These are phyloP conservation scores for Euura saliciscinereae DNA, from an alignment of 1,140 invertebrate genomes.

Conservation along the genomic window DNA sequence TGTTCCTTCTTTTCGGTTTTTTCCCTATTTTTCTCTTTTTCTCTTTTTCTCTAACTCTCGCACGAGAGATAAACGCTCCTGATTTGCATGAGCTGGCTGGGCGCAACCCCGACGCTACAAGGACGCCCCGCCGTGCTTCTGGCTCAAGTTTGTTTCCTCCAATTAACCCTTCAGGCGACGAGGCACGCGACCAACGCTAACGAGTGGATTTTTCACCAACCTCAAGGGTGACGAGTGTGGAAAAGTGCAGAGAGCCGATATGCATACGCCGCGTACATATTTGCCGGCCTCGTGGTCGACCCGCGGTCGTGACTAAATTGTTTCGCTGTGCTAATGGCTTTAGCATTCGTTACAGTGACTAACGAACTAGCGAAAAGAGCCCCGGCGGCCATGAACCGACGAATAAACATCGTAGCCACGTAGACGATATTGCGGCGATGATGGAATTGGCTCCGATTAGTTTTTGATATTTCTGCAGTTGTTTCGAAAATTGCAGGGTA, in stretches of 20 bases:
- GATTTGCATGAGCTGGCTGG: constrained; percentile 43
- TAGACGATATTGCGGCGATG: too few species aligned
- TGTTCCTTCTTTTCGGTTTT: neutral
- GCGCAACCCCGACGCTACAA: constrained; percentile 9
- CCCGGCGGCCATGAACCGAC: neutral
- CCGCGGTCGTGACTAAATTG: neutral
- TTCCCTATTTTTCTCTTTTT: constrained; percentile 27
- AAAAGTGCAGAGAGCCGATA: neutral
- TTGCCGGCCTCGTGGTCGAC: neutral
- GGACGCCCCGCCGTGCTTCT: constrained; percentile 26
- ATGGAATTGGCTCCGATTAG: too few species aligned
- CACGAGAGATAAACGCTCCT: constrained; percentile 38
- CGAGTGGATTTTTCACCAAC: constrained; percentile 55
- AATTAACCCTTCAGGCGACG: constrained; percentile 56
- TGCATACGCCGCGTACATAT: neutral
- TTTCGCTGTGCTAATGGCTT: neutral
- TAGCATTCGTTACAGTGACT: neutral
- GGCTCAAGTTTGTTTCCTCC: constrained; percentile 58
- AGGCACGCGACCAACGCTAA: constrained; percentile 57
- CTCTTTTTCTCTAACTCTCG: constrained; percentile 20
- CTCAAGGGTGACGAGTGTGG: constrained; percentile 27
- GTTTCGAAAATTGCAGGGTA: too few species aligned
- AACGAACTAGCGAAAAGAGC: neutral
- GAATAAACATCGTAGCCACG: neutral
- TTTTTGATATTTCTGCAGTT: too few species aligned